Evolutionary conservation across 2,888 invertebrate species (phyloP), one percentile per base, ranked within the genome.

Genomic region (Eudemis profundana): DNA sequence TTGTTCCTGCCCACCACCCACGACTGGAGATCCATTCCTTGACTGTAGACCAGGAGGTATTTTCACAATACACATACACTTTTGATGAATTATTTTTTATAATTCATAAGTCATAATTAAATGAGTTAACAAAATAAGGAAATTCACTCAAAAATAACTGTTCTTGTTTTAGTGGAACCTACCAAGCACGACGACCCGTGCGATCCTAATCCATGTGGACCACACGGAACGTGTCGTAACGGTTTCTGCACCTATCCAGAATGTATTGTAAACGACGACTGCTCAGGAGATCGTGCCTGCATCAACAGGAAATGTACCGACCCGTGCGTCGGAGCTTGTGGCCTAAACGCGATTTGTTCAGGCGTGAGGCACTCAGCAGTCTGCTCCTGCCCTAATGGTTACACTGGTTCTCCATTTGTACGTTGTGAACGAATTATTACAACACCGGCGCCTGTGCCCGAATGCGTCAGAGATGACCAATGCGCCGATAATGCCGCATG

Each of bases 241-340:
- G 94, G 95, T 17, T 89, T 92, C 67, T 95, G 95, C 75, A 92
- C 93, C 5, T 97, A 97, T 83, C 97, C 97, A 0, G 98, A 98
- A 84, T 98, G 98, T 83, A 93, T 97, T 5, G 95, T 96, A 69
- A 97, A 98, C 78, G 95, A 96, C 67, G 97, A 98, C 72, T 98
- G 98, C 83, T 93, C 96, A 0, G 94, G 96, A 70, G 95, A 97
- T 77, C 95, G 95, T 69, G 95, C 96, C 0, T 98, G 97, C 79
- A 95, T 96, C 75, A 94, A 94, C 65, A 96, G 96, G 77, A 96
- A 96, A 85, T 98, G 98, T 78, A 90, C 94, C 68, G 96, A 98
- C 85, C 97, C 97, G 46, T 97, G 97, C 79, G 92, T 94, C 21
- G 95, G 95, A 73, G 95, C 96, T 19, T 98, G 97, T 77, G 97